Evolutionary conservation across 2,113 vertebrate species (phyloP), one percentile per base, ranked within the genome.

Genomic region (Larimichthys crocea): DNA sequence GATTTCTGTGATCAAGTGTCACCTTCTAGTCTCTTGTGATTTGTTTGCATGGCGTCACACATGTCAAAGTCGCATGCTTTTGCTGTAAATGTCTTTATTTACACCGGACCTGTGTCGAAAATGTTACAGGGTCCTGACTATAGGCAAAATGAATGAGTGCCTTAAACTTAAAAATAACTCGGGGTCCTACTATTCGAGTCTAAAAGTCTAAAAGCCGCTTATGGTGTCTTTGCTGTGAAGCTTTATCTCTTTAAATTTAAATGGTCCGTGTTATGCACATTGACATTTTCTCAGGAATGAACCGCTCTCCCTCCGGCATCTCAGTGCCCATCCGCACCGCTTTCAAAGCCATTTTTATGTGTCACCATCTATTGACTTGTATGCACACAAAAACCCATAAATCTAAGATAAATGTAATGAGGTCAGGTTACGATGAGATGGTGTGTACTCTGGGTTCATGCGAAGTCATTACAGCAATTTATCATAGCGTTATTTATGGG

Each of bases 331-430:
- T 55, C 57, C 70, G 57, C 79, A 2, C 50, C 50, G 66, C 69
- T 40, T 78, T 49, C 44, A 69, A 57, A 80, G 69, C 74, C 60
- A 73, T 89, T 76, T 90, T 87, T 70, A 82, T 71, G 85, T 75
- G 70, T 78, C 83, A 74, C 56, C 35, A 31, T 76, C 53, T 68
- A 86, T 84, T 87, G 73, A 88, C 82, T 83, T 56, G 31, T 66
- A 79, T 71, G 74, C 65, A 62, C 59, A 63, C 49, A 49, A 69
- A 77, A 81, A 66, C 10, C 22, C 82, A 85, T 88, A 80, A 91
- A 87, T 89, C 82, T 74, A 76, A 72, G 74, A 87, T 76, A 83
- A 88, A 90, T 86, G 79, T 87, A 89, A 89, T 83, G 86, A 91
- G 81, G 90, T 91, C 84, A 81, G 63, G 44, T 76, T 87, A 66